phyloP scores from a whole-genome alignment of 2,888 invertebrate species.

The Ectropis crepuscularia region DNA sequence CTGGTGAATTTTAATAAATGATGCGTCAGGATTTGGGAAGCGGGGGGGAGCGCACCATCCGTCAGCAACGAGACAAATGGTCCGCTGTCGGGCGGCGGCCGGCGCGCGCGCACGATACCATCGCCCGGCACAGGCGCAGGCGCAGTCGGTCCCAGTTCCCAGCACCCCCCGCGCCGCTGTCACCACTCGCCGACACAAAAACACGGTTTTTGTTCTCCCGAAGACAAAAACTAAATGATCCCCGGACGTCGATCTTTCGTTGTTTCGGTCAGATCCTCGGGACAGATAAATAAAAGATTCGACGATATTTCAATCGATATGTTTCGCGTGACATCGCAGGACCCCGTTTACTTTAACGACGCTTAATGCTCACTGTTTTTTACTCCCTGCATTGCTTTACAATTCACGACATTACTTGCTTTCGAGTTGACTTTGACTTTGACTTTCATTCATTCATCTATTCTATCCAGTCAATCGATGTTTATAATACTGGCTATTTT shows the following conservation, averaged over 20 bases:
- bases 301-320: background rate
- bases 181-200: constrained; percentile 28
- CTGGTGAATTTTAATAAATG: too few relatives aligned
- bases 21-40: too few relatives aligned
- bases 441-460: too few relatives aligned
- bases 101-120: constrained; percentile 65
- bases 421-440: too few relatives aligned
- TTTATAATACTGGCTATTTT: too few relatives aligned
- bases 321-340: too few relatives aligned
- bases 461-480: too few relatives aligned
- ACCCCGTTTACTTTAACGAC: too few relatives aligned
- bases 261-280: background rate
- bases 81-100: constrained; percentile 35
- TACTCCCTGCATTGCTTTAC: too few relatives aligned
- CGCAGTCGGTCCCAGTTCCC: constrained; percentile 42
- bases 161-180: constrained; percentile 61
- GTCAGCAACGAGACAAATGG: constrained; percentile 59
- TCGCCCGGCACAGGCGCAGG: constrained; percentile 59
- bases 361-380: too few relatives aligned
- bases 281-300: constrained; percentile 9
- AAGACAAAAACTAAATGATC: constrained; percentile 35
- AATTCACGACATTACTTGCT: too few relatives aligned
- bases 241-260: constrained; percentile 21
- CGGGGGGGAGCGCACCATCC: constrained; percentile 46
- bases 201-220: constrained; percentile 22